These are phyloP conservation scores for Monoplex corrugatus DNA, from an alignment of 2,888 invertebrate genomes.

Conservation along the genomic window DNA sequence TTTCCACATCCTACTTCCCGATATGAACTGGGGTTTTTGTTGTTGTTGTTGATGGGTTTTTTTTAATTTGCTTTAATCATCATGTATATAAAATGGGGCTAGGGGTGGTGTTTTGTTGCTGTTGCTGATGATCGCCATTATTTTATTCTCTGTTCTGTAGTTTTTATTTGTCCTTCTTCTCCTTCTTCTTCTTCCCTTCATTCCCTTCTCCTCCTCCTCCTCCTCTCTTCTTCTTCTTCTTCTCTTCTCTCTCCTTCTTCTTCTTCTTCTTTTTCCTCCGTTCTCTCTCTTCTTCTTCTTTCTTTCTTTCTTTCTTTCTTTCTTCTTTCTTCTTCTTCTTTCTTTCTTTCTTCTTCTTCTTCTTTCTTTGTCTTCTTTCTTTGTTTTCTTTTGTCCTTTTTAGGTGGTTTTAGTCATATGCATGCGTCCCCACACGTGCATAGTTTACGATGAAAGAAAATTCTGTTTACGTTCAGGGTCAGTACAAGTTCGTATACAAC, in stretches of 20 bases:
- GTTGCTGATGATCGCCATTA: no score
- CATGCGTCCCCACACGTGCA: no score
- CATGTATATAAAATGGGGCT: background rate
- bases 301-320: background rate
- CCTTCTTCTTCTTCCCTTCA: background rate
- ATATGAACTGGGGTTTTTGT: background rate
- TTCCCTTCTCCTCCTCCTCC: background rate
- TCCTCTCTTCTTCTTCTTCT: background rate
- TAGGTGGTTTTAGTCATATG: no score
- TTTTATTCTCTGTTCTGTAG: background rate
- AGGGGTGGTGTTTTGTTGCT: background rate
- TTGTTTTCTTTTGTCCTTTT: no score
- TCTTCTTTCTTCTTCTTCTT: background rate
- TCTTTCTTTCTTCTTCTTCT: background rate
- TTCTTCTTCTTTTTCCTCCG: background rate
- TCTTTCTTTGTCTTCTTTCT: background rate
- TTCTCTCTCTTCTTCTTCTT: background rate
- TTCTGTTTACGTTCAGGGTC: no score
- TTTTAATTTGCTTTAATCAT: background rate
- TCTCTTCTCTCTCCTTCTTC: background rate
- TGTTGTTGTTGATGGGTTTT: background rate
- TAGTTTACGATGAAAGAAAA: no score
- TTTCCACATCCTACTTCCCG: slow-evolving; percentile 34
- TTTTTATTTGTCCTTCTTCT: background rate
- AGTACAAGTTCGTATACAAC: no score